Conservation (phyloP, 2,113 vertebrate genomes). For the Periophthalmus modestus region DNA sequence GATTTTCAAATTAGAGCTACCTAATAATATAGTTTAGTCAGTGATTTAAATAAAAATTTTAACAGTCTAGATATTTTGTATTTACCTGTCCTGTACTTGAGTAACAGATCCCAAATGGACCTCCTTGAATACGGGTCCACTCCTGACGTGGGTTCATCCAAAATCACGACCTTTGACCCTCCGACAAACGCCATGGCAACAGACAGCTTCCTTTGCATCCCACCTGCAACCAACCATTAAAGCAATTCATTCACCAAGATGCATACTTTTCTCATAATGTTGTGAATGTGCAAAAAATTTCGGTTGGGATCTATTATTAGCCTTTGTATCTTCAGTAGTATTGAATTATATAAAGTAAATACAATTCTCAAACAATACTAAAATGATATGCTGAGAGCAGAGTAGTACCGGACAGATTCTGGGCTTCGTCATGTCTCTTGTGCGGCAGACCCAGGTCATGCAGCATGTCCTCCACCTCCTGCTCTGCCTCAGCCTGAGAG, state of each 20-base stretch:
- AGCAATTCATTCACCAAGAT: background rate
- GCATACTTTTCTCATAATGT: too few relatives aligned
- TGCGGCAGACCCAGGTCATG: conserved; percentile 86
- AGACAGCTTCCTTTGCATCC: conserved; percentile 89
- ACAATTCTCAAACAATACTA: too few relatives aligned
- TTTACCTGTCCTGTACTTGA: conserved; percentile 85
- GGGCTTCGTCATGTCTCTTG: conserved; percentile 88
- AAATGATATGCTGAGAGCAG: background rate
- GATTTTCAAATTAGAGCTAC: too few relatives aligned
- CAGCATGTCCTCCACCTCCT: conserved; percentile 87
- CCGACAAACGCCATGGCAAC: conserved; percentile 90
- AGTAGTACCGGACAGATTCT: conserved; percentile 88
- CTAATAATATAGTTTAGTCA: too few relatives aligned
- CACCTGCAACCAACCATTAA: conserved; percentile 67
- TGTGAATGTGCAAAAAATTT: too few relatives aligned
- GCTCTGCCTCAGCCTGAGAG: conserved; percentile 79
- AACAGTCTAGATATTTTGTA: background rate
- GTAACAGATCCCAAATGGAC: conserved; percentile 88
- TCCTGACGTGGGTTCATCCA: conserved; percentile 93
- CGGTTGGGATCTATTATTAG: too few relatives aligned
- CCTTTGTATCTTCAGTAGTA: too few relatives aligned
- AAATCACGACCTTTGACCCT: conserved; percentile 82
- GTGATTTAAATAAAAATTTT: background rate
- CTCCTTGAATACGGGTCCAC: conserved; percentile 89
- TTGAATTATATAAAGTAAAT: too few relatives aligned